Conservation (phyloP, 2,888 invertebrate species). For the Spicauda simplicius region DNA sequence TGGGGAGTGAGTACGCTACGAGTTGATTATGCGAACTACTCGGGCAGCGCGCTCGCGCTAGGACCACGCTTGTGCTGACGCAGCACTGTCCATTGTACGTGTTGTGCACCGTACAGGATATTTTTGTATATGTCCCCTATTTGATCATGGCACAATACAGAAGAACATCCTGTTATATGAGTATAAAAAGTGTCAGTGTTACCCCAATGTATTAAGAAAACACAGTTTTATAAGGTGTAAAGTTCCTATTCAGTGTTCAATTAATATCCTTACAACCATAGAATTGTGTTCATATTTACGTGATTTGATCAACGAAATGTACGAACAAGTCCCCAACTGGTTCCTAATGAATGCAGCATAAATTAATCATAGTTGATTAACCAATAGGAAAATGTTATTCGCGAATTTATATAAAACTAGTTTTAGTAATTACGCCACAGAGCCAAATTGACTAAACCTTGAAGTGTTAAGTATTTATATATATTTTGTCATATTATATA, state of each 20-base stretch:
- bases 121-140: too few species aligned
- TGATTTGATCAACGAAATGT: slow-evolving; percentile 24
- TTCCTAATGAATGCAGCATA: slow-evolving; percentile 32
- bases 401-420: slow-evolving; percentile 26
- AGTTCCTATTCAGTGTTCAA: not conserved
- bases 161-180: too few species aligned
- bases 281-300: not conserved
- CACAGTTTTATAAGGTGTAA: not conserved
- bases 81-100: too few species aligned
- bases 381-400: slow-evolving; percentile 35
- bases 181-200: too few species aligned
- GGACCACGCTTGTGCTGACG: too few species aligned
- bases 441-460: slow-evolving; percentile 23
- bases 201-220: too few species aligned
- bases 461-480: not conserved
- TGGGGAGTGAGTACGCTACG: too few species aligned
- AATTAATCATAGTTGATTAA: slow-evolving; percentile 32
- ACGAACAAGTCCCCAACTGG: slow-evolving; percentile 7
- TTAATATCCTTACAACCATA: not conserved
- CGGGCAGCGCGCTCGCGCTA: too few species aligned
- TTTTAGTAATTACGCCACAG: slow-evolving; percentile 30
- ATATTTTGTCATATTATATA: too few species aligned
- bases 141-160: too few species aligned
- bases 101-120: too few species aligned
- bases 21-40: too few species aligned